phyloP scores from a whole-genome alignment of 2,113 vertebrate genomes.

The Capra hircus region DNA sequence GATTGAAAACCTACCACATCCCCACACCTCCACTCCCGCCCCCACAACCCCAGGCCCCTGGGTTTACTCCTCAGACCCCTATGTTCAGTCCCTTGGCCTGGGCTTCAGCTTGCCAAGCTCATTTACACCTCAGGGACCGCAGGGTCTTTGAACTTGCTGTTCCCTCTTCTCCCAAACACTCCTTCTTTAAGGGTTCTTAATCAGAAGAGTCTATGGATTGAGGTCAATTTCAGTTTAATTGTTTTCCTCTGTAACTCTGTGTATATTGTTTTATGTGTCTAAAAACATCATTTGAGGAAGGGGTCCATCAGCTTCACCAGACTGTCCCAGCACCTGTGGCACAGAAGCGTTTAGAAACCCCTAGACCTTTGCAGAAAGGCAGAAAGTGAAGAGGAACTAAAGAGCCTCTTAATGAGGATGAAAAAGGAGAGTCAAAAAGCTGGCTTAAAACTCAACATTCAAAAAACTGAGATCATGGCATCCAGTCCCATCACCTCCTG shows the following conservation, averaged over 20 bases:
- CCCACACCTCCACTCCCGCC: not conserved
- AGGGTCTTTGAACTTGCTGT: not conserved
- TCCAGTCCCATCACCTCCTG: not conserved
- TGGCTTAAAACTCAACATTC: not conserved
- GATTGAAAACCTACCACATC: not conserved
- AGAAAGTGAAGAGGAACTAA: not conserved
- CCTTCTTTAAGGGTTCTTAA: not conserved
- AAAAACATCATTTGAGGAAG: not conserved
- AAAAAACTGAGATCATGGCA: not conserved
- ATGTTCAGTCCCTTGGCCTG: not conserved
- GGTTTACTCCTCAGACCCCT: fast-evolving
- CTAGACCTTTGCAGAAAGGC: not conserved
- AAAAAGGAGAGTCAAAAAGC: not conserved
- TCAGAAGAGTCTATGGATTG: too few relatives aligned
- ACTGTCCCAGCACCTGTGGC: not conserved
- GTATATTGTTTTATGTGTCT: not conserved
- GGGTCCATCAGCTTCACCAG: not conserved
- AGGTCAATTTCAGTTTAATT: not conserved
- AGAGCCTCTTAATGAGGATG: not conserved
- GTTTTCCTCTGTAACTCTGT: not conserved
- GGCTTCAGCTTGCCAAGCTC: not conserved
- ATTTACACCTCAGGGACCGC: not conserved
- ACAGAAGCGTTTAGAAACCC: not conserved
- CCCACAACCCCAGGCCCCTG: fast-evolving
- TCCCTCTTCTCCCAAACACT: not conserved